Evolutionary conservation across 2,797 vertebrate genomes (phyloP).

Genomic region (Cygnus olor): DNA sequence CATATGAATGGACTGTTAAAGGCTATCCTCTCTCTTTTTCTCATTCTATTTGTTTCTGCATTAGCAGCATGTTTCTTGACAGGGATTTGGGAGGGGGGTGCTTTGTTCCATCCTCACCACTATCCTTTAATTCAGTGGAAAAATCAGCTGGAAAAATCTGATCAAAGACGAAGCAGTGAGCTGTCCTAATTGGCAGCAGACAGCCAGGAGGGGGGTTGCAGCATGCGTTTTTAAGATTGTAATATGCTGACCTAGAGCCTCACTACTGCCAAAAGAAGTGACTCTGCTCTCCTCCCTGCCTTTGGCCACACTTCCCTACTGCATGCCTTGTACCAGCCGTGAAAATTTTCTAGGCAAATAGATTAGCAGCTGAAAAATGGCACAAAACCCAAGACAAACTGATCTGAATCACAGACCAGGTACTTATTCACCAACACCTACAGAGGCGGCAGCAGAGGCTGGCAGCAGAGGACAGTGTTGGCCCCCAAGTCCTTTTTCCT

Average conservation of each 20-base stretch:
- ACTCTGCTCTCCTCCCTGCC: background rate
- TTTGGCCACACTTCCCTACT: background rate
- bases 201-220: background rate
- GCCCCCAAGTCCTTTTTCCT: accelerated
- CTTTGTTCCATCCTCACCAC: background rate
- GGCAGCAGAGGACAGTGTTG: background rate
- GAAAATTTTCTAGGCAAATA: background rate
- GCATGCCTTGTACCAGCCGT: background rate
- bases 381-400: background rate
- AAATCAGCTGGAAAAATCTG: background rate
- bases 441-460: background rate
- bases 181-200: background rate
- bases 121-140: background rate
- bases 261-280: background rate
- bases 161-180: background rate
- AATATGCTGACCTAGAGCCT: background rate
- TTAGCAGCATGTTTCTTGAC: background rate
- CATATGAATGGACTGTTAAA: background rate
- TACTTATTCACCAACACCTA: background rate
- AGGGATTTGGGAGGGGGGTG: background rate
- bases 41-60: background rate
- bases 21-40: accelerated
- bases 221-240: background rate
- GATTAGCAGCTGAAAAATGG: background rate
- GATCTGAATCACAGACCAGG: background rate